phyloP scores from a whole-genome alignment of 1,140 invertebrate genomes.

The Aphaenogaster ashmeadi region DNA sequence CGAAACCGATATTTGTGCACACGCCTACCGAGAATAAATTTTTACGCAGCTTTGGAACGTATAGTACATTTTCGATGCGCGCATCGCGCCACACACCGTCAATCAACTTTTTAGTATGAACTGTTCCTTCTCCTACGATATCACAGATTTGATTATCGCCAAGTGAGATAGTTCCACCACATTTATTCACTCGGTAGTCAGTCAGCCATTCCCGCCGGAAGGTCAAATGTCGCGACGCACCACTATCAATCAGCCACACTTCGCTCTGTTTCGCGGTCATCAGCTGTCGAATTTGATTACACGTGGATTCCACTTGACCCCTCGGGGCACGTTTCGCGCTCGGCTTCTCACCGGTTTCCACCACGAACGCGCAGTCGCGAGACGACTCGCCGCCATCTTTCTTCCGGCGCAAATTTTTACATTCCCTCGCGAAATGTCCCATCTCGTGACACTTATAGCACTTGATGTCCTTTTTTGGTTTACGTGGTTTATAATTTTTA shows the following conservation, averaged over 20 bases:
- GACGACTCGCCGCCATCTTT: neutral
- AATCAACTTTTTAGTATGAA: neutral
- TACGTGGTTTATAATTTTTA: too few species aligned
- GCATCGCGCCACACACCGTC: neutral
- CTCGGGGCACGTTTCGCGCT: too few species aligned
- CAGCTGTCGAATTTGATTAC: too few species aligned
- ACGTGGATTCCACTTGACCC: too few species aligned
- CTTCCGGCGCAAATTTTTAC: too few species aligned
- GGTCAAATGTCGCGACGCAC: conserved; percentile 1
- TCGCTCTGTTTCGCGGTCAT: neutral
- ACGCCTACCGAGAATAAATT: neutral
- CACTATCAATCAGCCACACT: neutral
- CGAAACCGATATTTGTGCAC: neutral
- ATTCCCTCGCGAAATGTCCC: neutral
- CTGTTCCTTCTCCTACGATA: too few species aligned
- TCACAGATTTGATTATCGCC: too few species aligned
- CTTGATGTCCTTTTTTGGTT: too few species aligned
- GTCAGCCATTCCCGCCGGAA: neutral
- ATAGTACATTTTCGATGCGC: neutral
- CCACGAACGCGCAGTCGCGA: neutral
- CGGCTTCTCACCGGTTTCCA: too few species aligned
- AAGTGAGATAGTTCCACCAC: too few species aligned
- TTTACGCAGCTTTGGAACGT: neutral
- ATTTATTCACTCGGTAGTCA: too few species aligned
- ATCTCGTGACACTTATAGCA: conserved; percentile 3